Evolutionary conservation across 2,888 invertebrate species (phyloP), one percentile per base, ranked within the genome.

Genomic region (Hermaeophaga mercurialis): DNA sequence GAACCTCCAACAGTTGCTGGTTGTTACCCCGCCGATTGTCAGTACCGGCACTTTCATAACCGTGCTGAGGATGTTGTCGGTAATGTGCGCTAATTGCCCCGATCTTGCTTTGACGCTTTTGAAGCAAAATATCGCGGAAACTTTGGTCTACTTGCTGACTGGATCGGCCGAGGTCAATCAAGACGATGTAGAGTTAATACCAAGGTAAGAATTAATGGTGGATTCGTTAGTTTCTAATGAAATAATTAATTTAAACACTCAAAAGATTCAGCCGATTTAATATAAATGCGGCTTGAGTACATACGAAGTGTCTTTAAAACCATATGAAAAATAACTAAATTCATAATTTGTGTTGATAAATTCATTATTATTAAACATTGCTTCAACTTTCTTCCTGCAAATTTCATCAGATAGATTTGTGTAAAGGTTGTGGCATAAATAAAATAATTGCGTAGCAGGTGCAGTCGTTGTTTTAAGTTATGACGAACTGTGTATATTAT

Each of bases 31-130:
- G 38, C 91, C 96, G n/a, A 86, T 96, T 60, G 89, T 98, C 59
- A 96, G 94, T 69, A 94, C 95, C 49, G 89, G 89, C 52, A 96
- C 96, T 41, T 98, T 98, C 80, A 96, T 96, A 73, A 94, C 94
- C 68, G 96, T 98, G 58, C 86, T 99, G 68, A 86, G 97, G 59
- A 95, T 98, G 90, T 80, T 99, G 76, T 94, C 96, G 74, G 87
- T 95, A 70, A 94, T 97, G 92, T 97, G 97, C 78, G 88, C 90
- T 66, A 92, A 91, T 74, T 97, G 96, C 79, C 95, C 96, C 15
- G 93, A 94, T 78, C 82, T 98, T 70, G 96, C 97, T 48, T 88
- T 96, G 59, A 88, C 91, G 15, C 81, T 98, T 59, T 84, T 97
- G 61, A 91, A 94, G 78, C 94, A 96, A 73, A 96, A 96, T 76